These are phyloP conservation scores for Lepeophtheirus nordmannii DNA, from an alignment of 2,888 invertebrate genomes.

Conservation along the genomic window DNA sequence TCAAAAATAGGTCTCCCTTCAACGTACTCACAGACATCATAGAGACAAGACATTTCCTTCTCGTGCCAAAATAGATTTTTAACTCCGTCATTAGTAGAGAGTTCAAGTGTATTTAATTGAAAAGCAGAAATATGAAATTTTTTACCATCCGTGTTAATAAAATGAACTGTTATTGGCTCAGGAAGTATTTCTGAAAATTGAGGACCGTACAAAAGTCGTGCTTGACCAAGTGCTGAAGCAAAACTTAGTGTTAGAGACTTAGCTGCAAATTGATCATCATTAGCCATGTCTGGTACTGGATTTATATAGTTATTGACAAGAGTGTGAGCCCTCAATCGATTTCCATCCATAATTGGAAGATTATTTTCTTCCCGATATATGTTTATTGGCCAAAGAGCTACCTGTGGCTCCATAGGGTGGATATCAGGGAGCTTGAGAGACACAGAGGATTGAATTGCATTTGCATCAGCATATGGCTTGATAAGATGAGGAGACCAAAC, in stretches of 20 bases:
- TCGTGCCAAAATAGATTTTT: slow-evolving; percentile 20
- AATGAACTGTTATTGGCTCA: slow-evolving; percentile 14
- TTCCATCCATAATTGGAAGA: slow-evolving; percentile 3
- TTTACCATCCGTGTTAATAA: slow-evolving; percentile 7
- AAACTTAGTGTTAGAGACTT: slow-evolving; percentile 1
- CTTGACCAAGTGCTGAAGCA: slow-evolving; percentile 17
- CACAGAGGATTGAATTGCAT: neutral
- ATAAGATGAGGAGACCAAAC: slow-evolving; percentile 1
- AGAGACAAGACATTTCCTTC: neutral
- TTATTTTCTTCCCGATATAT: slow-evolving; percentile 13
- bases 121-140: slow-evolving; percentile 1
- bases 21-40: neutral
- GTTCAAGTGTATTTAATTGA: slow-evolving; percentile 14
- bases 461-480: neutral
- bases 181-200: slow-evolving; percentile 1
- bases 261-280: neutral
- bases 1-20: neutral
- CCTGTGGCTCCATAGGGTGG: neutral
- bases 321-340: neutral
- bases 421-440: neutral
- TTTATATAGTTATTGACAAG: neutral
- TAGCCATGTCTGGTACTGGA: neutral
- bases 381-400: neutral
- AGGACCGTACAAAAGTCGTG: slow-evolving; percentile 3
- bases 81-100: neutral